Evolutionary conservation across 2,888 invertebrate species (phyloP).

Genomic region (Caenorhabditis doughertyi): DNA sequence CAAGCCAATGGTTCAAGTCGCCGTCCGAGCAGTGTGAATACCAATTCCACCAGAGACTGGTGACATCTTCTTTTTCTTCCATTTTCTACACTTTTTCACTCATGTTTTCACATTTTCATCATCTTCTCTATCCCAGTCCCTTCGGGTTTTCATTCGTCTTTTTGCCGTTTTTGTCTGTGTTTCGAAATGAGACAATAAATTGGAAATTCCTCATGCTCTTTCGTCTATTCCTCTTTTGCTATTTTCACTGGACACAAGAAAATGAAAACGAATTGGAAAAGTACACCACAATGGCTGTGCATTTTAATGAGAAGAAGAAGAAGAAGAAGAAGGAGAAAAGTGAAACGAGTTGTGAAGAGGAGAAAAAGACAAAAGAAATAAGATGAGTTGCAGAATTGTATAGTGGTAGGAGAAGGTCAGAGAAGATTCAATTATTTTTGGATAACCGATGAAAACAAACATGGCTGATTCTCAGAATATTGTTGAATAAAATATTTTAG

Average conservation of each 20-base stretch:
- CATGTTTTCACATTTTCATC: slow-evolving; percentile 10
- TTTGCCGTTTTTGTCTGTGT: slow-evolving; percentile 28
- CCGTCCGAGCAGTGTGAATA: slow-evolving; percentile 70
- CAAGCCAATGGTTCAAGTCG: slow-evolving; percentile 65
- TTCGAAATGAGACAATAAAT: slow-evolving; percentile 51
- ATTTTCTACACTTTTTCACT: slow-evolving; percentile 9
- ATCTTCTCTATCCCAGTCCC: slow-evolving; percentile 12
- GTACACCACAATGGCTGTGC: slow-evolving; percentile 35
- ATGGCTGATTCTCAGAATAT: too few species aligned
- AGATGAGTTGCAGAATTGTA: slow-evolving; percentile 18
- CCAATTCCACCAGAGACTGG: slow-evolving; percentile 70
- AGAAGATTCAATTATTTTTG: not conserved
- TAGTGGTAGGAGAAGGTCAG: not conserved
- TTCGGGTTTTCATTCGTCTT: slow-evolving; percentile 26
- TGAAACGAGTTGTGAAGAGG: not conserved
- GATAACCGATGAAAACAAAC: too few species aligned
- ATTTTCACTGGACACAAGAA: not conserved
- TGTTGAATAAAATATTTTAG: too few species aligned
- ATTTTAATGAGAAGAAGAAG: slow-evolving; percentile 40
- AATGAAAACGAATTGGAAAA: slow-evolving; percentile 39
- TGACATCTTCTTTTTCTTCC: slow-evolving; percentile 34
- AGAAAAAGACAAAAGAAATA: slow-evolving; percentile 16
- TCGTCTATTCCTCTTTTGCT: slow-evolving; percentile 9
- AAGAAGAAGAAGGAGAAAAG: slow-evolving; percentile 6
- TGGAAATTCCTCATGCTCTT: slow-evolving; percentile 48